These are phyloP conservation scores for Idris sp. DNA, from an alignment of 1,140 invertebrate genomes.

Conservation along the genomic window DNA sequence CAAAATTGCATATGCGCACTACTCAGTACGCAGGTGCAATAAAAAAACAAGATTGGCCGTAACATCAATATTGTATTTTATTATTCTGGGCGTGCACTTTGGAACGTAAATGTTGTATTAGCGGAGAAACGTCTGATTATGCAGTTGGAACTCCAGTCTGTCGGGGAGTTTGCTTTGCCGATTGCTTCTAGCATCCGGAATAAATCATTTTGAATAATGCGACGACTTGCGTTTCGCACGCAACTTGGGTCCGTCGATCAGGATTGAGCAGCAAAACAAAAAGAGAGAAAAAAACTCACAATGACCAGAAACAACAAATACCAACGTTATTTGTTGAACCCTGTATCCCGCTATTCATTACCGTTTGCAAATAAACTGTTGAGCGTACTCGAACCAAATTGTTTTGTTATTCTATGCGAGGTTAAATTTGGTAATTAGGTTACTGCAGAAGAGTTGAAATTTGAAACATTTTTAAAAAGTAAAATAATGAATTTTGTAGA, in stretches of 20 bases:
- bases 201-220: constrained; percentile 70
- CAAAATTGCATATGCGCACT: no score
- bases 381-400: constrained; percentile 1
- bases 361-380: constrained; percentile 24
- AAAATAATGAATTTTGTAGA: no score
- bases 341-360: constrained; percentile 7
- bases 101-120: constrained; percentile 56
- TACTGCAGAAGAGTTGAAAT: no score
- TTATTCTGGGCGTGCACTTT: constrained; percentile 45
- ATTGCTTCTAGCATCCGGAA: constrained; percentile 45
- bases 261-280: no score
- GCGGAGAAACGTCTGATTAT: constrained; percentile 45
- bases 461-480: no score
- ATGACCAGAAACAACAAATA: constrained; percentile 27
- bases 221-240: constrained; percentile 65
- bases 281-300: constrained; percentile 14
- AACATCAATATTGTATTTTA: constrained; percentile 33
- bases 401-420: constrained; percentile 5
- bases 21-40: constrained; percentile 15
- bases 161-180: constrained; percentile 24
- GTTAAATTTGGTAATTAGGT: no score
- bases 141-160: constrained; percentile 28
- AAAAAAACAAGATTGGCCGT: constrained; percentile 23
- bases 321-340: constrained; percentile 10
- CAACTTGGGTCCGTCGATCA: constrained; percentile 40